Base-by-base conservation (phyloP, 2,888 invertebrate species). In the Toxonevra muliebris region DNA sequence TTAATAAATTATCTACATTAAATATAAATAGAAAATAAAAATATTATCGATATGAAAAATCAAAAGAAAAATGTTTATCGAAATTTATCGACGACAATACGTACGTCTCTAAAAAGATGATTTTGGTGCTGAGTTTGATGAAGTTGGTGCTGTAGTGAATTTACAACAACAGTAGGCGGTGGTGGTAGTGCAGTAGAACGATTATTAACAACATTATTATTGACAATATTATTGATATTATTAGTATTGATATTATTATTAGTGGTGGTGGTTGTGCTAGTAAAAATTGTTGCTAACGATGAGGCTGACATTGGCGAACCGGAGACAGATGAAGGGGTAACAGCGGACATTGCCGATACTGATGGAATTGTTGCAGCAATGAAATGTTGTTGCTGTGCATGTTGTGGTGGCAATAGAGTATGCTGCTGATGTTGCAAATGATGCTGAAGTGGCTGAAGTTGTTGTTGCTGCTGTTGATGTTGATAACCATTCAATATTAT, bases 41-140 rank as follows among this genome's bases (percentile, higher is more conserved):
- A 30, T 7, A 30, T 7, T 30, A 30, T 30, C 30, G 30, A 30
- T 4, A 30, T 30, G 30, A 30, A 4, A 30, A 30, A 30, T 4
- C 30, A 7, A 30, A 30, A 2, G 30, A 30, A 42, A 17, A 64
- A 42, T 40, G 17, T 50, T 53, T 54, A 60, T 61, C 61, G 61
- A 64, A 72, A 64, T 62, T 45, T 19, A 71, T 65, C 69, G 61
- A 63, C 57, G 62, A 73, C 73, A 78, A 85, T 84, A 85, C 85
- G 84, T 85, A 85, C 85, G 85, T 85, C 85, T 84, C 83, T 84
- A 84, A 84, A 82, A 79, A 84, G 84, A 83, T 84, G 84, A 82
- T 83, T 82, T 82, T 84, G 85, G 84, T 85, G 84, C 82, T 84
- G 84, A 79, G 79, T 81, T 82, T 83, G 82, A 80, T 84, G 84